These are phyloP conservation scores for Nasonia giraulti DNA, from an alignment of 1,140 invertebrate species.

Conservation along the genomic window DNA sequence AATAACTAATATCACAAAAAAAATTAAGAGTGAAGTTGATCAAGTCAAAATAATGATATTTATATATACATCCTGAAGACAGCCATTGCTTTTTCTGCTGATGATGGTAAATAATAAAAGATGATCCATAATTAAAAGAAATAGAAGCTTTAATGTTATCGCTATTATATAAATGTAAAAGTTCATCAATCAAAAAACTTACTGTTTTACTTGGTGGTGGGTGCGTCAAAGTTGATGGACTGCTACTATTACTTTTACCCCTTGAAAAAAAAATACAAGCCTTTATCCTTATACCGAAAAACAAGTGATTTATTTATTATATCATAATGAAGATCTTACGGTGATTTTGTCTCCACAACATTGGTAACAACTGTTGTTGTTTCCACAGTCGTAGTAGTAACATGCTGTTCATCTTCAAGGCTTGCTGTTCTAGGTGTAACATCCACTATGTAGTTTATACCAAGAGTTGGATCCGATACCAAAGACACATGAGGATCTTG, in stretches of 20 bases:
- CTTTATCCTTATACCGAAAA: too few species aligned
- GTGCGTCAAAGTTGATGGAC: neutral
- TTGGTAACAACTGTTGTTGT: neutral
- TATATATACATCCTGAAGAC: too few species aligned
- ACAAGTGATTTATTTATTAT: neutral
- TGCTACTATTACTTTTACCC: slow-evolving; percentile 30
- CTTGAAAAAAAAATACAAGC: slow-evolving; percentile 16
- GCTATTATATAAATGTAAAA: neutral
- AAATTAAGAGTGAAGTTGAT: too few species aligned
- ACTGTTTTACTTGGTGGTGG: slow-evolving; percentile 8
- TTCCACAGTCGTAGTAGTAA: neutral
- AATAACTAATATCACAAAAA: too few species aligned
- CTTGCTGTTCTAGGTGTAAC: slow-evolving; percentile 61
- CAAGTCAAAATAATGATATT: too few species aligned
- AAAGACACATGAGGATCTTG: slow-evolving; percentile 81
- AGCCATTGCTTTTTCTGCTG: too few species aligned
- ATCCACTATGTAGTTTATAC: slow-evolving; percentile 85
- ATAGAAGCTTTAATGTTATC: too few species aligned
- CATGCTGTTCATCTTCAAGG: slow-evolving; percentile 35
- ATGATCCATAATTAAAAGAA: slow-evolving; percentile 2
- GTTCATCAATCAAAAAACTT: slow-evolving; percentile 10
- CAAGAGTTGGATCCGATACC: slow-evolving; percentile 80
- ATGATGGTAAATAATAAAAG: neutral
- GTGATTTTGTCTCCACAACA: slow-evolving; percentile 25
- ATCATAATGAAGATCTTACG: slow-evolving; percentile 24